Evolutionary conservation across 1,140 invertebrate genomes (phyloP).

Genomic region (Papilio polyxenes): DNA sequence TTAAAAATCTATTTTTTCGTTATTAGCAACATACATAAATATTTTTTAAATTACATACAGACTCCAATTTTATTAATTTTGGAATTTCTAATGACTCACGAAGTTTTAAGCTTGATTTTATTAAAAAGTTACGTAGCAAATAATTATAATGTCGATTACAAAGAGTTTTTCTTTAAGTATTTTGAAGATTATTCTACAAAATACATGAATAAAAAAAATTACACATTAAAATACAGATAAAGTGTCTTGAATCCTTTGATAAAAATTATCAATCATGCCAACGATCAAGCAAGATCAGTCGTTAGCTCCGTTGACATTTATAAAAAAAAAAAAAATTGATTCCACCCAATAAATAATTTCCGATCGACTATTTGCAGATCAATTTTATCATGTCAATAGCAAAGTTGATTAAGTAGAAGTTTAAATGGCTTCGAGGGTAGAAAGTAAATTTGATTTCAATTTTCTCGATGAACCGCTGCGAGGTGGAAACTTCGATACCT

Average conservation of each 20-base stretch:
- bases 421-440: slow-evolving; percentile 48
- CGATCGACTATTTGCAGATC: slow-evolving; percentile 8
- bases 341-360: slow-evolving; percentile 16
- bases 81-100: too few species aligned
- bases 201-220: too few species aligned
- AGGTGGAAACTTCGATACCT: slow-evolving; percentile 39
- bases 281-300: background rate
- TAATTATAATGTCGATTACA: too few species aligned
- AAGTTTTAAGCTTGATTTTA: too few species aligned
- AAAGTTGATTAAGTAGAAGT: slow-evolving; percentile 53
- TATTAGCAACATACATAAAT: too few species aligned
- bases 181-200: too few species aligned
- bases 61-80: too few species aligned
- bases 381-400: slow-evolving; percentile 42
- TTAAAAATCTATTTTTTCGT: too few species aligned
- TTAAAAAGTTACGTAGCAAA: too few species aligned
- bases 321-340: background rate
- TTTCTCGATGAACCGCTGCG: slow-evolving; percentile 43
- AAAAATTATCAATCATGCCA: background rate
- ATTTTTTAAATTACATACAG: too few species aligned
- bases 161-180: too few species aligned
- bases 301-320: background rate
- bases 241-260: background rate
- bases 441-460: slow-evolving; percentile 50
- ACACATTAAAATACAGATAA: too few species aligned